Evolutionary conservation across 2,888 invertebrate genomes (phyloP).

Genomic region (Cantharis rufa): DNA sequence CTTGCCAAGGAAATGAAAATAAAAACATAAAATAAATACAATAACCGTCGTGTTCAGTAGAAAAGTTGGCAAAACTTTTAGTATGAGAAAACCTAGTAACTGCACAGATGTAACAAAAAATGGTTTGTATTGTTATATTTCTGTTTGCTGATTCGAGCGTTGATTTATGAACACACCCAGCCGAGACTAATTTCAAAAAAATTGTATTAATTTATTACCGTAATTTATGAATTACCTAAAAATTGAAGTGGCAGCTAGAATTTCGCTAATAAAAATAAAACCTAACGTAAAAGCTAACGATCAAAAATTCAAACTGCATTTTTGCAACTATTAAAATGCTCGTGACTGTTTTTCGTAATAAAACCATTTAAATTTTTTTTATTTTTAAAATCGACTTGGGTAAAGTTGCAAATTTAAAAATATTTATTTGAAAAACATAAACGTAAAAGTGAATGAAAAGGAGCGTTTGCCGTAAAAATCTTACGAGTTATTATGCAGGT

Average conservation of each 20-base stretch:
- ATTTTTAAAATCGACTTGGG: neutral
- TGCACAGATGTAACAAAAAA: conserved; percentile 1
- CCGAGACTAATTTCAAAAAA: neutral
- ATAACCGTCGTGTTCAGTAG: neutral
- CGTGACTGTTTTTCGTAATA: neutral
- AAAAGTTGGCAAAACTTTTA: neutral
- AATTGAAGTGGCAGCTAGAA: no score
- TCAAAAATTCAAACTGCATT: neutral
- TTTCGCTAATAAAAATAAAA: neutral
- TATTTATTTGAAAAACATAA: neutral
- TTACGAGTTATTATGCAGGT: neutral
- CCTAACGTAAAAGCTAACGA: neutral
- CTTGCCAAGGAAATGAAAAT: neutral
- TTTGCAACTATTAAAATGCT: neutral
- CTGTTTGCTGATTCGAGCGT: neutral
- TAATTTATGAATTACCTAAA: neutral
- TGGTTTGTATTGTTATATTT: neutral
- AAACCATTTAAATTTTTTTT: neutral
- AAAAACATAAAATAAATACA: neutral
- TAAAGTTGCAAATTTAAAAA: neutral
- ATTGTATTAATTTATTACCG: neutral
- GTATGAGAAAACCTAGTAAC: neutral
- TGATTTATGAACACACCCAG: neutral
- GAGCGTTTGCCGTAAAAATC: neutral
- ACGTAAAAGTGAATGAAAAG: neutral